phyloP scores from a whole-genome alignment of 2,888 invertebrate genomes.

The Zhuqinia jingwanae region DNA sequence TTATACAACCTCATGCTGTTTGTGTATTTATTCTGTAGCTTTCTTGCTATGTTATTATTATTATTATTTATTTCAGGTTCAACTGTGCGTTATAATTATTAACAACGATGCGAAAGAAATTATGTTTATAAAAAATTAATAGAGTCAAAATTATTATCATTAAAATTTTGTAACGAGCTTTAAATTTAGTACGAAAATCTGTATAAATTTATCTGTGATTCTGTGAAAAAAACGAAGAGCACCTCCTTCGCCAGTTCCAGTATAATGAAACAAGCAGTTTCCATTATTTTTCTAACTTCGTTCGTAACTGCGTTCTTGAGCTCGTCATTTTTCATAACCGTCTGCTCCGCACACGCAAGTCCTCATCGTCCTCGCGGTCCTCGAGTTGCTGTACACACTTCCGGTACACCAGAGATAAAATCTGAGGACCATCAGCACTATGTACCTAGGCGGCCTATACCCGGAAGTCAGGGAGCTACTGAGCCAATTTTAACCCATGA shows the following conservation, averaged over 20 bases:
- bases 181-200: neutral
- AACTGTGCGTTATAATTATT: no score
- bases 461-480: constrained; percentile 79
- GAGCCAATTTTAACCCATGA: constrained; percentile 86
- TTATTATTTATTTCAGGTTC: no score
- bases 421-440: constrained; percentile 82
- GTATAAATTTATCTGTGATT: constrained; percentile 22
- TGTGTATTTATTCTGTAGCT: neutral
- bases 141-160: neutral
- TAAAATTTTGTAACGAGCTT: neutral
- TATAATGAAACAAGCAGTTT: neutral
- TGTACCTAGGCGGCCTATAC: constrained; percentile 82
- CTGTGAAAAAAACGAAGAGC: neutral
- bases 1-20: no score
- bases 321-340: constrained; percentile 56
- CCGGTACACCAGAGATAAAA: constrained; percentile 43
- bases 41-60: neutral
- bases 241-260: neutral
- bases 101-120: neutral
- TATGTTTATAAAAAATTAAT: no score
- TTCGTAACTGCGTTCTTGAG: neutral
- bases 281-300: constrained; percentile 11
- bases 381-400: constrained; percentile 65
- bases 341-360: constrained; percentile 63
- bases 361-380: constrained; percentile 76